These are phyloP conservation scores for Upupa epops DNA, from an alignment of 2,113 vertebrate species.

Conservation along the genomic window DNA sequence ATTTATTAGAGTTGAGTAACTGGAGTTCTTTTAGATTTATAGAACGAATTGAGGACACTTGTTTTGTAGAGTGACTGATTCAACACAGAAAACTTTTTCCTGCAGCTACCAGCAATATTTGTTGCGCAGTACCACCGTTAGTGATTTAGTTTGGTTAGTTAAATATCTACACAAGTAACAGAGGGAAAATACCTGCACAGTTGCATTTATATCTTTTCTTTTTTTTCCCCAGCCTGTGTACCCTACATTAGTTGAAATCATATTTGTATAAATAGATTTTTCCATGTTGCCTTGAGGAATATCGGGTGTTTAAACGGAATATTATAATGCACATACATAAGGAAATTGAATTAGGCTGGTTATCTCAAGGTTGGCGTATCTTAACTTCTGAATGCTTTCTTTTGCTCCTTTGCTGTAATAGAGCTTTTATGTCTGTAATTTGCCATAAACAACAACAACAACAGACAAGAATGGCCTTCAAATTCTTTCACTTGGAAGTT, in stretches of 20 bases:
- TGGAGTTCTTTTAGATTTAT: background rate
- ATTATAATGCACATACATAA: background rate
- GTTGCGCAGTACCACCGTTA: background rate
- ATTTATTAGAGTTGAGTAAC: background rate
- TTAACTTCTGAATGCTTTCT: background rate
- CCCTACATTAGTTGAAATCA: background rate
- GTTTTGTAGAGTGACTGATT: background rate
- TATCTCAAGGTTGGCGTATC: background rate
- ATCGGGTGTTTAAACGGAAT: background rate
- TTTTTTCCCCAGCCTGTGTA: background rate
- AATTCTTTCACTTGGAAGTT: conserved; percentile 18
- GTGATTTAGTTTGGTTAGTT: background rate
- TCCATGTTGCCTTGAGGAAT: background rate
- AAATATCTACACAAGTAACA: background rate
- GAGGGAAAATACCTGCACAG: background rate
- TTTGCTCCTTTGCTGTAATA: background rate
- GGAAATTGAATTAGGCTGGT: background rate
- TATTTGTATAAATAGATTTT: background rate
- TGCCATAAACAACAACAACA: background rate
- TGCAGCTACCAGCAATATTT: background rate
- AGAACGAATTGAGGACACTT: background rate
- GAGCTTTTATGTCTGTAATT: background rate
- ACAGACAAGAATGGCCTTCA: background rate
- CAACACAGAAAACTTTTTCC: background rate
- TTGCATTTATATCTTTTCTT: background rate